These are phyloP conservation scores for Drosophila mauritiana DNA, from an alignment of 1,140 invertebrate species.

Conservation along the genomic window DNA sequence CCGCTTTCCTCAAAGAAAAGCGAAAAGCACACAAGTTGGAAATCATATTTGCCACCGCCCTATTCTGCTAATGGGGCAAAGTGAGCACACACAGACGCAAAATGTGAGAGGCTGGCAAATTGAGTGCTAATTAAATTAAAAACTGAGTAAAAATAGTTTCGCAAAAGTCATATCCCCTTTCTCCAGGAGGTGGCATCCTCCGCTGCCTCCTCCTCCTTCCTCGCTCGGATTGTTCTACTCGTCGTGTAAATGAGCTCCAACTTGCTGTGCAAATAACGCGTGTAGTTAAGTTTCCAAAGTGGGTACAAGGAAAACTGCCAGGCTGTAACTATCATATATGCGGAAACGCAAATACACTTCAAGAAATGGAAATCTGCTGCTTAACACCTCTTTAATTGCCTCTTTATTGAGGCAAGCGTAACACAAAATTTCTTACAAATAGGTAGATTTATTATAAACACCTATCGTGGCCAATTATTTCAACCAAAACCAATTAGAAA, in stretches of 20 bases:
- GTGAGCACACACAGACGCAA: slow-evolving; percentile 22
- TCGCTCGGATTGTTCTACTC: slow-evolving; percentile 28
- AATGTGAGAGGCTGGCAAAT: slow-evolving; percentile 28
- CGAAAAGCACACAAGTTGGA: slow-evolving; percentile 42
- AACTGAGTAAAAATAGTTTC: slow-evolving; percentile 68
- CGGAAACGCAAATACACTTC: slow-evolving; percentile 16
- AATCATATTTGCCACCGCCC: slow-evolving; percentile 53
- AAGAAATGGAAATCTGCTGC: background rate
- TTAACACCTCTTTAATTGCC: too few species aligned
- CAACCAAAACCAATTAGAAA: too few species aligned
- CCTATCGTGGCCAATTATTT: too few species aligned
- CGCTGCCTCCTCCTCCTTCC: background rate
- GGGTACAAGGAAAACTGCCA: background rate
- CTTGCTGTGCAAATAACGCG: slow-evolving; percentile 71
- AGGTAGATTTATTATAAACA: too few species aligned
- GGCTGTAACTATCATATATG: slow-evolving; percentile 14
- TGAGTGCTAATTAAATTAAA: slow-evolving; percentile 77
- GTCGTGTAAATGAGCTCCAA: slow-evolving; percentile 78
- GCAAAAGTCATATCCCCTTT: slow-evolving; percentile 51
- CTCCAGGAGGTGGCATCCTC: slow-evolving; percentile 17
- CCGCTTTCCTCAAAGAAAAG: slow-evolving; percentile 43
- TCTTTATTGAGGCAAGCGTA: too few species aligned
- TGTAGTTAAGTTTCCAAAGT: slow-evolving; percentile 24
- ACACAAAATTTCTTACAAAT: too few species aligned
- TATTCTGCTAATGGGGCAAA: slow-evolving; percentile 39